These are phyloP conservation scores for Prinia subflava DNA, from an alignment of 2,113 vertebrate genomes.

Conservation along the genomic window DNA sequence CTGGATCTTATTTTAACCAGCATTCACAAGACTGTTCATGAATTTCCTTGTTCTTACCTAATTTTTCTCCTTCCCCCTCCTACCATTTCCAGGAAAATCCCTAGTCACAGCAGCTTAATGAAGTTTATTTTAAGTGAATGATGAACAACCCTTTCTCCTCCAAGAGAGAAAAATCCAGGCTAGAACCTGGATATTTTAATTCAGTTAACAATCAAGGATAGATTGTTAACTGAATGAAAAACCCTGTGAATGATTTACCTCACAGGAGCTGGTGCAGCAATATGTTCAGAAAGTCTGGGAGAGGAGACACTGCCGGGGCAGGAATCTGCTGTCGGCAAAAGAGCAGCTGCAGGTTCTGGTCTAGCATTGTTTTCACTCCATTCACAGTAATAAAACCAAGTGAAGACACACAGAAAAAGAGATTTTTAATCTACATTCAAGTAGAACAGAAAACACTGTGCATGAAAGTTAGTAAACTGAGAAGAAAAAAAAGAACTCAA, in stretches of 20 bases:
- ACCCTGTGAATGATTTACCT: slow-evolving; percentile 46
- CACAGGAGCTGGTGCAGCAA: background rate
- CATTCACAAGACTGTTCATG: accelerated
- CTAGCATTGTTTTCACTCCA: slow-evolving; percentile 8
- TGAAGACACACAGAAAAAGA: background rate
- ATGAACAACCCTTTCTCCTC: background rate
- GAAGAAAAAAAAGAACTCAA: background rate
- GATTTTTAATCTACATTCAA: background rate
- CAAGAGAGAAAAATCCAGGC: background rate
- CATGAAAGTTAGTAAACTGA: background rate
- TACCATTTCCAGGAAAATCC: background rate
- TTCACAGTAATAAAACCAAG: background rate
- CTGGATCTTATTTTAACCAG: background rate
- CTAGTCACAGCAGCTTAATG: background rate
- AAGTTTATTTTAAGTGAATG: background rate
- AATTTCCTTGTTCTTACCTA: background rate
- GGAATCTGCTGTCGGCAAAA: background rate
- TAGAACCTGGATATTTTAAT: background rate
- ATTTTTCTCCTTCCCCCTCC: background rate
- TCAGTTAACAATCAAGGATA: background rate
- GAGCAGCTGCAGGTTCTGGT: background rate
- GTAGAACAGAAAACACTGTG: background rate
- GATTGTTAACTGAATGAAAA: background rate
- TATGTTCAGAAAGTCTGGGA: background rate
- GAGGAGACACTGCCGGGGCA: background rate